Conservation (phyloP, 2,113 vertebrate genomes). For the Phoxinus phoxinus region DNA sequence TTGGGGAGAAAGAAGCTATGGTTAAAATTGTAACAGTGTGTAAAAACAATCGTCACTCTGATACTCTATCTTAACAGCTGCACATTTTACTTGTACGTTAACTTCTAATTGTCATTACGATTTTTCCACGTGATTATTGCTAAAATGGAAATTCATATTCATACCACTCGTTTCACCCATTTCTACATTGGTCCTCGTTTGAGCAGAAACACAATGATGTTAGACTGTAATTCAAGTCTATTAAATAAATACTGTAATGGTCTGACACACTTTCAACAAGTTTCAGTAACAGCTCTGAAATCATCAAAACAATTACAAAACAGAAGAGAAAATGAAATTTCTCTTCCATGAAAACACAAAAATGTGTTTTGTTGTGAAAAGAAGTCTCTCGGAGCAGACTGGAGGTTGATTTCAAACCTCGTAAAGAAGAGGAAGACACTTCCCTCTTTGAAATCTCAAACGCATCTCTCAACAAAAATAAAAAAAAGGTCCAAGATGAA, state of each 20-base stretch:
- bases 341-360: neutral
- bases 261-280: slow-evolving; percentile 1
- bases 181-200: slow-evolving; percentile 62
- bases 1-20: slow-evolving; percentile 2
- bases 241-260: slow-evolving; percentile 74
- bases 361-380: neutral
- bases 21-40: slow-evolving; percentile 1
- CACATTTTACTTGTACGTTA: neutral
- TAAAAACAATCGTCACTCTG: neutral
- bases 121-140: slow-evolving; percentile 65
- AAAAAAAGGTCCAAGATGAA: neutral
- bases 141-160: slow-evolving; percentile 54
- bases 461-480: neutral
- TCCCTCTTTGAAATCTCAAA: neutral
- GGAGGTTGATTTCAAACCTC: neutral
- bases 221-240: neutral
- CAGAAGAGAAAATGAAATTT: neutral
- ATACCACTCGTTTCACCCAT: neutral
- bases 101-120: slow-evolving; percentile 22
- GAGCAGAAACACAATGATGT: slow-evolving; percentile 56
- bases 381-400: neutral
- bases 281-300: slow-evolving; percentile 4
- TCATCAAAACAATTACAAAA: neutral
- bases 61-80: neutral
- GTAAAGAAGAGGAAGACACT: neutral